Base-by-base conservation (phyloP, 2,797 vertebrate species). In the Oceanodroma leucorhoa region DNA sequence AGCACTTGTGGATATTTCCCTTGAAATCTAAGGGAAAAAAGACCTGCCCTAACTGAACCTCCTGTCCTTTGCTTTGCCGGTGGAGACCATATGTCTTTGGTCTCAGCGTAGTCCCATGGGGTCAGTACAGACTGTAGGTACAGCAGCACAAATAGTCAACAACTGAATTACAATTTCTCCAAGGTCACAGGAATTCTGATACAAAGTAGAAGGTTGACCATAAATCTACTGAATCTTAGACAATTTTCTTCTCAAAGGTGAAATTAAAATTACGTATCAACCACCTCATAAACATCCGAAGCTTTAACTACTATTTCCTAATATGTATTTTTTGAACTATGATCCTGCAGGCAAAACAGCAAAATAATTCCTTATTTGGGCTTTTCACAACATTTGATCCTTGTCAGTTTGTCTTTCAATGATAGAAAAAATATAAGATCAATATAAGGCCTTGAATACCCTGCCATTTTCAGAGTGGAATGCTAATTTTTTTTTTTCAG, bases 51-150 rank as follows among this genome's bases (percentile, higher is more conserved):
- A 57, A 26, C 12, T 45, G 57, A 62, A 1, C 45, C 23, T 92
- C 16, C n/a, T 66, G 27, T 29, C 29, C 14, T 87, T 86, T 34
- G 19, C 19, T 73, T 53, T 77, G 23, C n/a, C 48, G 14, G n/a
- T 6, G 9, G 14, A 22, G n/a, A 48, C 21, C 2, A 1, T 8
- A 11, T 3, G 7, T 14, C 19, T 65, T 89, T 76, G 29, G n/a
- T 40, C 29, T 83, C 40, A 8, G 14, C 2, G 1, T 16, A n/a
- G 11, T 34, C 38, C 14, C 23, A 23, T 2, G 0, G 23, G 5
- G 11, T 70, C 27, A 81, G 8, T 43, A 29, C 0, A 1, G 36
- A 14, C 48, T 55, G 30, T 20, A 51, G 17, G 41, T 61, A 69
- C 16, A 51, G 58, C 21, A 90, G 26, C 1, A 36, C 7, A 24